Conservation (phyloP, 2,888 invertebrate species). For the Phyllotreta striolata region DNA sequence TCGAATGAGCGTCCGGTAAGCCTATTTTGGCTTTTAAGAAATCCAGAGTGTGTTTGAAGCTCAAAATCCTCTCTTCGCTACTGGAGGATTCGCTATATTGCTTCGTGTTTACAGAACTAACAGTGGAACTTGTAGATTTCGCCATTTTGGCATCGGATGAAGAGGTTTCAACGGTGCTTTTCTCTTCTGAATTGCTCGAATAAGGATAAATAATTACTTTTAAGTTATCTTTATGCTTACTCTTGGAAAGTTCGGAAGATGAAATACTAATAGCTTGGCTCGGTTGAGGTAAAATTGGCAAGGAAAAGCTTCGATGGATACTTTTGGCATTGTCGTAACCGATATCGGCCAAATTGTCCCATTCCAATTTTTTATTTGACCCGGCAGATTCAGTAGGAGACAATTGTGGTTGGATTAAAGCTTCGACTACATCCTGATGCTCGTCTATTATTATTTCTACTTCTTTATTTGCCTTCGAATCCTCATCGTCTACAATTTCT, state of each 20-base stretch:
- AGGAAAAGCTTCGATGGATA: conserved; percentile 55
- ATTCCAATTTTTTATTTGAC: conserved; percentile 79
- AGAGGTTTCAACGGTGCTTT: conserved; percentile 15
- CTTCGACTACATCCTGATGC: background rate
- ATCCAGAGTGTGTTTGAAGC: conserved; percentile 41
- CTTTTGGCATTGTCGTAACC: conserved; percentile 68
- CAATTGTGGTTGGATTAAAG: conserved; percentile 43
- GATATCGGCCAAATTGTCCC: conserved; percentile 89
- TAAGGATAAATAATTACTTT: conserved; percentile 33
- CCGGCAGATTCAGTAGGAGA: conserved; percentile 80
- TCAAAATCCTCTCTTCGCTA: conserved; percentile 33
- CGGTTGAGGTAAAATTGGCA: conserved; percentile 47
- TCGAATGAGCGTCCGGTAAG: conserved; percentile 65
- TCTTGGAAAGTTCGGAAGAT: conserved; percentile 15
- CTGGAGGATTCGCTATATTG: conserved; percentile 30
- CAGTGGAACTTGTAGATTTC: conserved; percentile 21
- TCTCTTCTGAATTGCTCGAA: conserved; percentile 37
- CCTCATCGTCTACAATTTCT: conserved; percentile 38
- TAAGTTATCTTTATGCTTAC: conserved; percentile 24
- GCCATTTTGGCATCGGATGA: conserved; percentile 28
- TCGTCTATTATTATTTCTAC: conserved; percentile 31
- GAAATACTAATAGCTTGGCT: conserved; percentile 4
- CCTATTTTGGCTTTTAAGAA: conserved; percentile 56
- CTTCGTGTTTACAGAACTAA: conserved; percentile 13
- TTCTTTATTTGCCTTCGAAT: conserved; percentile 30